phyloP scores from a whole-genome alignment of 2,888 invertebrate species.

The Mimas tiliae region DNA sequence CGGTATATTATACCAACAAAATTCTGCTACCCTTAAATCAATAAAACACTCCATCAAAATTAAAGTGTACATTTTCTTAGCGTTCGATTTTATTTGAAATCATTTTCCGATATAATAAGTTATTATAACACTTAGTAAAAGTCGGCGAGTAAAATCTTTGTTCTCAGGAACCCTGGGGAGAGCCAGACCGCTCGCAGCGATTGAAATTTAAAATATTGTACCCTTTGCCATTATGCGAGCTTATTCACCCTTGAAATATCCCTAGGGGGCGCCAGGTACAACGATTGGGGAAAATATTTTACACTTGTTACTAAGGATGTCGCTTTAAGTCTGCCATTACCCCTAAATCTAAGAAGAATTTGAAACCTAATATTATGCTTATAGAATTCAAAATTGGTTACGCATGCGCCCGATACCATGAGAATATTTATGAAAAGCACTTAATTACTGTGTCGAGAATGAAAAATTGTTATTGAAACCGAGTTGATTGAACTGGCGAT shows the following conservation, averaged over 20 bases:
- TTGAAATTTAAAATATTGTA: conserved; percentile 86
- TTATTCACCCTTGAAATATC: conserved; percentile 86
- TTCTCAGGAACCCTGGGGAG: conserved; percentile 70
- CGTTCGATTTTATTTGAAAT: conserved; percentile 12
- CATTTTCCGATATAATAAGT: conserved; percentile 65
- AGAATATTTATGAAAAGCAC: conserved; percentile 81
- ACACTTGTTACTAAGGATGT: conserved; percentile 84
- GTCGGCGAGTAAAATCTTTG: conserved; percentile 80
- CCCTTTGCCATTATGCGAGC: conserved; percentile 85
- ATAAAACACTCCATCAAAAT: conserved; percentile 7
- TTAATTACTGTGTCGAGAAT: conserved; percentile 84
- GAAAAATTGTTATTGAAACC: conserved; percentile 84
- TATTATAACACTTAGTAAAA: conserved; percentile 77
- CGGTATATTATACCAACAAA: background rate
- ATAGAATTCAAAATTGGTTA: conserved; percentile 55
- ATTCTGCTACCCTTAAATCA: background rate
- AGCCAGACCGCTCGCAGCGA: conserved; percentile 82
- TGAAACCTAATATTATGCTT: conserved; percentile 42
- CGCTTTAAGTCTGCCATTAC: conserved; percentile 73
- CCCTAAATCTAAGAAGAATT: conserved; percentile 49
- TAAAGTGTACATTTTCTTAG: conserved; percentile 14
- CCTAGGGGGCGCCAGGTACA: conserved; percentile 83
- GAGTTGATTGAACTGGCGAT: conserved; percentile 81
- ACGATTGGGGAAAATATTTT: conserved; percentile 85
- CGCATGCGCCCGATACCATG: conserved; percentile 41